These are phyloP conservation scores for Alfaro cultratus DNA, from an alignment of 2,797 vertebrate species.

Conservation along the genomic window DNA sequence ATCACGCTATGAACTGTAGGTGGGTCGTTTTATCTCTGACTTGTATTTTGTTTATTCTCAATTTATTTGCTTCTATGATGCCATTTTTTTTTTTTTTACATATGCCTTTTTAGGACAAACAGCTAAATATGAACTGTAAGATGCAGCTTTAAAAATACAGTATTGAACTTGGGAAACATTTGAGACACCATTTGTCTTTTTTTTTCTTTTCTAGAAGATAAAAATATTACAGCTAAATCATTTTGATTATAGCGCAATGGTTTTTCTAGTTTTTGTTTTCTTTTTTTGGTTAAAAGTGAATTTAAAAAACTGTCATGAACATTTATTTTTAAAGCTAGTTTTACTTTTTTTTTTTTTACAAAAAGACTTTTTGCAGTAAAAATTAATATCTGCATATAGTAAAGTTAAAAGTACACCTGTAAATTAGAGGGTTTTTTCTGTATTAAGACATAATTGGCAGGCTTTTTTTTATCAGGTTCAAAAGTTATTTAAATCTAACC, in stretches of 20 bases:
- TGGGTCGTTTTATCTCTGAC: constrained; percentile 58
- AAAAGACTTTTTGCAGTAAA: not conserved
- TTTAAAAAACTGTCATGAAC: not conserved
- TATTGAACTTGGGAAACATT: constrained; percentile 3
- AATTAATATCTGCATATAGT: not conserved
- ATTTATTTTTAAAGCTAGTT: not conserved
- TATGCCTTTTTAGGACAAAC: constrained; percentile 58
- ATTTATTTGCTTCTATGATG: constrained; percentile 55
- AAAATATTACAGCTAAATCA: not conserved
- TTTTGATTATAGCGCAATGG: not conserved
- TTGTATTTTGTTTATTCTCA: constrained; percentile 53
- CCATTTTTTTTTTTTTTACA: constrained; percentile 28
- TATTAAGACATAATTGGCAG: not conserved
- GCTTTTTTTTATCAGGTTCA: not conserved
- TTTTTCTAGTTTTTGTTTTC: not conserved
- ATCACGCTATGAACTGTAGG: constrained; percentile 63
- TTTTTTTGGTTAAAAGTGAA: not conserved
- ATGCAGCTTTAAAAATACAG: constrained; percentile 40
- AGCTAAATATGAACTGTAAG: constrained; percentile 37
- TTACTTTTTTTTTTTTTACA: not conserved
- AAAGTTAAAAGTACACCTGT: not conserved
- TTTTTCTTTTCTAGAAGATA: not conserved
- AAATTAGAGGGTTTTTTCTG: not conserved
- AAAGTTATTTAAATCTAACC: not conserved
- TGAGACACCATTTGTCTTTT: not conserved